Conservation (phyloP, 1,140 invertebrate genomes). For the Drosophila kepulauana region DNA sequence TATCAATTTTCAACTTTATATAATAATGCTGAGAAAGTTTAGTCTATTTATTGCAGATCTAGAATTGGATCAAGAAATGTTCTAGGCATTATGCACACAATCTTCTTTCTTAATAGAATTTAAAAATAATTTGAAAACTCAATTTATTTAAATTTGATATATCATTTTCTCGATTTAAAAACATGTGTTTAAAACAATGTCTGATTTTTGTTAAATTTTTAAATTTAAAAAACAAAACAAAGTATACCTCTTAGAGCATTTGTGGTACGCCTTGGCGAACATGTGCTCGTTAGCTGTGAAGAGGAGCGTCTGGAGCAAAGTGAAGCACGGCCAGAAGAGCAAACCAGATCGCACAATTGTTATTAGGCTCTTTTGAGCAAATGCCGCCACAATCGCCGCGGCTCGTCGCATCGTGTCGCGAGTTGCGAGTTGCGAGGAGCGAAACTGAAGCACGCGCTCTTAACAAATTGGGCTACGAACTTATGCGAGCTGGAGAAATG, state of each 20-base stretch:
- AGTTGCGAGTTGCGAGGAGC: conserved; percentile 16
- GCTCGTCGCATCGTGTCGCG: conserved; percentile 2
- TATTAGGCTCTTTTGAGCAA: conserved; percentile 79
- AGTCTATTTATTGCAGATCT: too few relatives aligned
- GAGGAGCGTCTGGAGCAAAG: conserved; percentile 46
- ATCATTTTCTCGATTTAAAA: too few relatives aligned
- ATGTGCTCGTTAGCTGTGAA: conserved; percentile 44
- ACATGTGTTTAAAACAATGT: too few relatives aligned
- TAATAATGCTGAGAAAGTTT: too few relatives aligned
- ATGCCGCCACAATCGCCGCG: conserved; percentile 56
- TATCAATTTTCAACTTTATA: too few relatives aligned
- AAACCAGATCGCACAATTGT: conserved; percentile 76
- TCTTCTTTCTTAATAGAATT: too few relatives aligned
- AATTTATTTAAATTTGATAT: too few relatives aligned
- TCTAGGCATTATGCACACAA: too few relatives aligned
- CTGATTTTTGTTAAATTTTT: too few relatives aligned
- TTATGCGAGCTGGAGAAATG: conserved; percentile 54
- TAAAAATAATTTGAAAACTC: too few relatives aligned
- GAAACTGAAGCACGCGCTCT: conserved; percentile 80
- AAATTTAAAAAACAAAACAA: too few relatives aligned
- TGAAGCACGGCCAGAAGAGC: conserved; percentile 26
- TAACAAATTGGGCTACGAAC: conserved; percentile 78
- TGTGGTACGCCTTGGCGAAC: neutral
- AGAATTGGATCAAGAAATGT: too few relatives aligned
- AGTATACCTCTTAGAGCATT: conserved; percentile 39